These are phyloP conservation scores for Trialeurodes vaporariorum DNA, from an alignment of 1,140 invertebrate genomes.

Conservation along the genomic window DNA sequence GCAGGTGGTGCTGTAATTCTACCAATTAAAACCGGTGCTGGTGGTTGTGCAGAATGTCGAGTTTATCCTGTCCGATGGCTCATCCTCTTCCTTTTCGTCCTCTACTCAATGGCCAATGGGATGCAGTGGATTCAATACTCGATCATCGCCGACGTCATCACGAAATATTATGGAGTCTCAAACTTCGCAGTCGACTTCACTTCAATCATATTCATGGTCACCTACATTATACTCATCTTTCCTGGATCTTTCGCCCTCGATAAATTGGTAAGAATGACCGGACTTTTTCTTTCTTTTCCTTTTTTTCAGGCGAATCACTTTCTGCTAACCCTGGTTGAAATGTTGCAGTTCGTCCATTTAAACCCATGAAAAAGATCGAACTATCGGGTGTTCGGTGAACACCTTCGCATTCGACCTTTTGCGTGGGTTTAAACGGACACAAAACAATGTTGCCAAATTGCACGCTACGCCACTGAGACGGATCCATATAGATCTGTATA, in stretches of 20 bases:
- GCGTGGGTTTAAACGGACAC: no score
- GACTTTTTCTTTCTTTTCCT: neutral
- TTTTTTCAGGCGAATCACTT: no score
- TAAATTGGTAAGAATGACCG: slow-evolving; percentile 53
- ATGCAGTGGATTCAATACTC: slow-evolving; percentile 86
- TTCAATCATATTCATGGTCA: slow-evolving; percentile 93
- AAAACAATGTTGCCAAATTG: no score
- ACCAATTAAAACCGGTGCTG: neutral
- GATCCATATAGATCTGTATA: no score
- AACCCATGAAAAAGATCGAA: no score
- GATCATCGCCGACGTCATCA: slow-evolving; percentile 62
- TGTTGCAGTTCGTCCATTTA: no score
- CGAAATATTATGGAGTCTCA: slow-evolving; percentile 56
- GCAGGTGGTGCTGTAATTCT: neutral
- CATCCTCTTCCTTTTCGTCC: slow-evolving; percentile 72
- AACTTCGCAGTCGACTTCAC: slow-evolving; percentile 79
- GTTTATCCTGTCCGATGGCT: slow-evolving; percentile 70
- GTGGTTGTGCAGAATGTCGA: slow-evolving; percentile 11
- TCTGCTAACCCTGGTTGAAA: no score
- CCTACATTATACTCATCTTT: slow-evolving; percentile 91
- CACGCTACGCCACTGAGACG: no score
- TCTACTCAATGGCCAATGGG: slow-evolving; percentile 81
- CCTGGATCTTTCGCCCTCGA: slow-evolving; percentile 87
- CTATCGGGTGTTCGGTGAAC: no score
- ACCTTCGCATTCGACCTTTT: no score